Conservation (phyloP, 2,113 vertebrate genomes). For the Nothocercus julius region DNA sequence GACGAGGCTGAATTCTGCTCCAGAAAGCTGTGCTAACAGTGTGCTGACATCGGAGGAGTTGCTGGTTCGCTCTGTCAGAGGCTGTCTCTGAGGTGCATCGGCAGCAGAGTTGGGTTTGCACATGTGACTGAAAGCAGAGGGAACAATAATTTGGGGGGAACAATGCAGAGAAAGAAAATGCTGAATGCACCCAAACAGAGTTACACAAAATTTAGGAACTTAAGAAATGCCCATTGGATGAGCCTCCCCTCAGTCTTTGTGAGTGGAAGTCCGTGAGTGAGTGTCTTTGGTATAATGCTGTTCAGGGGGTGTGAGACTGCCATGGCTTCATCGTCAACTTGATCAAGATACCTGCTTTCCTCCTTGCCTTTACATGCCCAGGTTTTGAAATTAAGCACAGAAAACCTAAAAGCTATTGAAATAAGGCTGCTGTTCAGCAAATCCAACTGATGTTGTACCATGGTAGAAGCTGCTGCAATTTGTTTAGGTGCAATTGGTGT, state of each 20-base stretch:
- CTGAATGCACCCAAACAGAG: not conserved
- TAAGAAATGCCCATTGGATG: not conserved
- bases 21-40: not conserved
- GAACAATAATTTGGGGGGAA: not conserved
- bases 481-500: not conserved
- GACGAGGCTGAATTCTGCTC: not conserved
- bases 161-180: not conserved
- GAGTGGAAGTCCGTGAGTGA: not conserved
- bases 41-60: not conserved
- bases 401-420: slow-evolving; percentile 25
- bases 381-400: slow-evolving; percentile 18
- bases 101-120: not conserved
- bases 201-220: not conserved
- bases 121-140: not conserved
- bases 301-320: not conserved
- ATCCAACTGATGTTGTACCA: not conserved
- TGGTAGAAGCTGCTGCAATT: not conserved
- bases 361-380: not conserved
- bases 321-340: not conserved
- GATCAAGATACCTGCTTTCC: not conserved
- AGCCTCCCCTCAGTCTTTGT: not conserved
- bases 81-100: not conserved
- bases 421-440: not conserved
- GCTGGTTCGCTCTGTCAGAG: not conserved
- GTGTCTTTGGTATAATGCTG: not conserved